Evolutionary conservation across 2,888 invertebrate species (phyloP).

Genomic region (Odontocerum albicorne): DNA sequence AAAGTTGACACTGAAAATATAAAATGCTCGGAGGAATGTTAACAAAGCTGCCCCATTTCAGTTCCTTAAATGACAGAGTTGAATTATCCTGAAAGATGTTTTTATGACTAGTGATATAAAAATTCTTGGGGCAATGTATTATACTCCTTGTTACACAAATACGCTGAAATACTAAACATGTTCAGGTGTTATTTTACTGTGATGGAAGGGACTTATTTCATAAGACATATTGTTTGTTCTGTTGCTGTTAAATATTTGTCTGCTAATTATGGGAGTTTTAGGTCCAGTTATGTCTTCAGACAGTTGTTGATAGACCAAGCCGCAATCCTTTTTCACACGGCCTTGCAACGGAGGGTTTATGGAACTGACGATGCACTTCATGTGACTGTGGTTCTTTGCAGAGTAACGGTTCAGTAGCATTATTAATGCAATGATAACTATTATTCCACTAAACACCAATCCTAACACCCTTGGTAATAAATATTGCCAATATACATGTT

Average conservation of each 20-base stretch:
- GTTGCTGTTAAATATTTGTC: constrained; percentile 59
- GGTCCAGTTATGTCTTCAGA: constrained; percentile 75
- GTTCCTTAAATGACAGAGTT: too few relatives aligned
- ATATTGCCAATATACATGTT: too few relatives aligned
- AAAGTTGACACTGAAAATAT: too few relatives aligned
- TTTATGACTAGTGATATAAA: too few relatives aligned
- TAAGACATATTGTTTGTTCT: constrained; percentile 55
- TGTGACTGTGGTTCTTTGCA: neutral
- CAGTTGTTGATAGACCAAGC: constrained; percentile 75
- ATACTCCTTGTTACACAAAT: too few relatives aligned
- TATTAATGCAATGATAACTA: neutral
- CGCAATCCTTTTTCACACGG: constrained; percentile 68
- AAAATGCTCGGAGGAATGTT: too few relatives aligned
- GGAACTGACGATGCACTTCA: constrained; percentile 5
- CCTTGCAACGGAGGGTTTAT: constrained; percentile 37
- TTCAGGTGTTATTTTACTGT: constrained; percentile 64
- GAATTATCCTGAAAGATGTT: too few relatives aligned
- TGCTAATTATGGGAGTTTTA: constrained; percentile 68
- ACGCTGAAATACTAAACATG: constrained; percentile 43
- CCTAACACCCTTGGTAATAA: too few relatives aligned
- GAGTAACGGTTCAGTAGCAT: neutral
- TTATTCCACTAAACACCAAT: neutral
- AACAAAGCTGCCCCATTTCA: too few relatives aligned
- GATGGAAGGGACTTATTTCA: constrained; percentile 65
- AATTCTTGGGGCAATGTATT: too few relatives aligned